Evolutionary conservation across 1,140 invertebrate genomes (phyloP), one percentile per base, ranked within the genome.

Genomic region (Penaeus indicus): DNA sequence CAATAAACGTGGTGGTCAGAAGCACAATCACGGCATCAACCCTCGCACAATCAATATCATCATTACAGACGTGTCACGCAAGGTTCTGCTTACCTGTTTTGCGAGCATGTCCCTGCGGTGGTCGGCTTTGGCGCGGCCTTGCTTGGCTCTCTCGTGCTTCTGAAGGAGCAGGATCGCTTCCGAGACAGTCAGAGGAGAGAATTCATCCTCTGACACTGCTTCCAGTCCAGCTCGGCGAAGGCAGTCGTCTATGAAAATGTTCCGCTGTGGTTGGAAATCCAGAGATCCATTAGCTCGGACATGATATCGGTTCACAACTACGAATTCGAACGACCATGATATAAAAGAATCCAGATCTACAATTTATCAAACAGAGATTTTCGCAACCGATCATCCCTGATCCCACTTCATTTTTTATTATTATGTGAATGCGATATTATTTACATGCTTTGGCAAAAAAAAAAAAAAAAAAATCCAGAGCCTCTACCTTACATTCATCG

Each of bases 91-190:
- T 21, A 86, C 89, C 89, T 86, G 89, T 54, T 61, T 79, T 16
- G 85, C 85, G 7, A 90, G 38, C n/a, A 86, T 60, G 25, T 90
- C 84, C 27, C 84, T 81, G 19, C 84, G 84, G 19, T 86, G 85
- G 67, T 84, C 80, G 21, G 97, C 93, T 92, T 95, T 94, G 8
- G 96, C 91, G 72, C 97, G 93, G 38, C 96, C 97, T 92, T 98
- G 97, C 69, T 97, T 94, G 0, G 97, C 97, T 91, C 98, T 93
- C 93, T 99, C 98, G 92, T 98, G 97, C 47, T 95, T 95, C 92
- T 98, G 97, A 85, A 99, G 96, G 1, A 98, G 93, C 60, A 95
- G 93, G 63, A 98, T 95, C 1, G 97, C 97, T 93, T 98, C 96
- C 63, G 96, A 94, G 92, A 97, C 95, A 0, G 95, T 96, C 92